These are phyloP conservation scores for Aricia agestis DNA, from an alignment of 1,140 invertebrate species.

Conservation along the genomic window DNA sequence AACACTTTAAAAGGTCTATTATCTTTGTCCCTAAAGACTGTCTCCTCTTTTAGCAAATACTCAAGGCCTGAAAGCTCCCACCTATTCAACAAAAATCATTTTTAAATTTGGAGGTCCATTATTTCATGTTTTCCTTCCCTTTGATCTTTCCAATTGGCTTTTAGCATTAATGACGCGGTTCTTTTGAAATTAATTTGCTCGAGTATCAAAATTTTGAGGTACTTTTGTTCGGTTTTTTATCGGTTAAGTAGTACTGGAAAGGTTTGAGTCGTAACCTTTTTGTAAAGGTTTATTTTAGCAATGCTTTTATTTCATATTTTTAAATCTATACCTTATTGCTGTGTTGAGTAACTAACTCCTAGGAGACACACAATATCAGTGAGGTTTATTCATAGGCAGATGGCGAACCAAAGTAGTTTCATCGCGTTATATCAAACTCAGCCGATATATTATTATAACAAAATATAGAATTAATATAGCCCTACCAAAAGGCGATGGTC, in stretches of 20 bases:
- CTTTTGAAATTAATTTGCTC: not conserved
- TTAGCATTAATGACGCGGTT: constrained; percentile 3
- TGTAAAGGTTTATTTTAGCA: not conserved
- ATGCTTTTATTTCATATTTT: not conserved
- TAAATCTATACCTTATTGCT: too few species aligned
- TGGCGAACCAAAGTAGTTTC: too few species aligned
- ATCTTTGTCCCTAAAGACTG: constrained; percentile 22
- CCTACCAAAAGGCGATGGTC: too few species aligned
- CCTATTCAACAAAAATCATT: constrained; percentile 46
- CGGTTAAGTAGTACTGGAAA: not conserved
- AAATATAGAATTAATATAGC: too few species aligned
- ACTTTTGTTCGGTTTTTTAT: not conserved
- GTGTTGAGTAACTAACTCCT: too few species aligned
- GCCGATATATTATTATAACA: too few species aligned
- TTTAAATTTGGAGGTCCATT: constrained; percentile 27
- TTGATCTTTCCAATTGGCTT: constrained; percentile 26
- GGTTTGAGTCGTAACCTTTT: not conserved
- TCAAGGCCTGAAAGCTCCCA: constrained; percentile 35
- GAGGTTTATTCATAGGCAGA: too few species aligned
- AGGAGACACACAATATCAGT: too few species aligned
- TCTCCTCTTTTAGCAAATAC: constrained; percentile 54
- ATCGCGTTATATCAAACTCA: too few species aligned
- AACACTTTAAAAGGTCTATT: not conserved
- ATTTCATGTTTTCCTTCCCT: constrained; percentile 22
- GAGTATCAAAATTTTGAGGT: not conserved